Percentiles rank a stretch among this genome's conserved stretches.
Conservation (phyloP, 2,797 vertebrate genomes). For the Pachyuromys duprasi region DNA sequence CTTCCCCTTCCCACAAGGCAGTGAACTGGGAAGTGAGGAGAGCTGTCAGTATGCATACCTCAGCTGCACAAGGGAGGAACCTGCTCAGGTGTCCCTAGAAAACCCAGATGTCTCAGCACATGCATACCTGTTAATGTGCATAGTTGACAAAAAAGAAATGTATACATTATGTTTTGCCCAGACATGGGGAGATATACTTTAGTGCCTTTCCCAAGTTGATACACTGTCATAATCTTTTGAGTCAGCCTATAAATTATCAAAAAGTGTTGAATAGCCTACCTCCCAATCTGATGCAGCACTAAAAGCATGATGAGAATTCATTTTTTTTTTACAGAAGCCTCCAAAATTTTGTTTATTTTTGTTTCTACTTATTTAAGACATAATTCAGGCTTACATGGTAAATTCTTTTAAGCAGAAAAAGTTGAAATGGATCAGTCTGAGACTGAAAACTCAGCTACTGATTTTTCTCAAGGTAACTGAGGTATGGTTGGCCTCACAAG, state of each 20-base stretch:
- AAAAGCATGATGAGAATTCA: background rate
- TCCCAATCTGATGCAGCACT: background rate
- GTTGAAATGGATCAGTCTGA: background rate
- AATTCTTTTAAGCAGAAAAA: background rate
- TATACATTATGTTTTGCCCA: background rate
- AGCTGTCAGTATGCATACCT: background rate
- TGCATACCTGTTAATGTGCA: background rate
- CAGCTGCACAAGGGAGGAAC: background rate
- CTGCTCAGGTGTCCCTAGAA: background rate
- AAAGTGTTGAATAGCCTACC: background rate
- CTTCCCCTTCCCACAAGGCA: background rate
- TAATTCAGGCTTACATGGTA: background rate
- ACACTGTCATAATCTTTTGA: background rate
- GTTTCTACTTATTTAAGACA: background rate
- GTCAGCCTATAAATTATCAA: background rate
- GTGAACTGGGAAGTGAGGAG: background rate
- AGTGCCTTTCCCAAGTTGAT: background rate
- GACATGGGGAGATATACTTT: background rate
- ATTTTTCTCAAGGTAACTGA: background rate
- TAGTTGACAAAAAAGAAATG: background rate
- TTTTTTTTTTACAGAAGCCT: background rate
- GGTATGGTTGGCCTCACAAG: background rate
- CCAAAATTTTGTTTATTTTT: background rate
- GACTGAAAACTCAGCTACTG: background rate
- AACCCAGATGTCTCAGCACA: background rate